A percentile compares a stretch with the other conserved stretches of the same genome.
Evolutionary conservation across 2,113 vertebrate species (phyloP).

Genomic region (Glaucidium brasilianum): DNA sequence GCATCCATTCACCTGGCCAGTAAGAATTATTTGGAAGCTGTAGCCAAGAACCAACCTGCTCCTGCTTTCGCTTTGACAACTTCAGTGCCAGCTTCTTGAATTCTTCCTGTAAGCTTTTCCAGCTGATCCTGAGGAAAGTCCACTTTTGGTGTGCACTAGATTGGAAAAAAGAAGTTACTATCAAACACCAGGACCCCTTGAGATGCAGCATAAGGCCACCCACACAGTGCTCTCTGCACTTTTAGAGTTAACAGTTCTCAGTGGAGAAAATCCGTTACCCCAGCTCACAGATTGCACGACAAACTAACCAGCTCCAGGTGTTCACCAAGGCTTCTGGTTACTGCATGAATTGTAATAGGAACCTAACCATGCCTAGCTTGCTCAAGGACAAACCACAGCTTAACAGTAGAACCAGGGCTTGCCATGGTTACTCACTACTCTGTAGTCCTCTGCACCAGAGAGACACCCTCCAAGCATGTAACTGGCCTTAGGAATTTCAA

Average conservation of each 20-base stretch:
- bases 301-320: neutral
- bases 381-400: neutral
- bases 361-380: neutral
- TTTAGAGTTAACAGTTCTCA: neutral
- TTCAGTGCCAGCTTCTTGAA: constrained; percentile 97
- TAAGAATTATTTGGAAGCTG: neutral
- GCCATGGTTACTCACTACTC: neutral
- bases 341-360: neutral
- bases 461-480: neutral
- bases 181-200: neutral
- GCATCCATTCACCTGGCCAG: neutral
- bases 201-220: neutral
- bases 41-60: constrained; percentile 71
- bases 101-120: constrained; percentile 80
- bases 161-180: neutral
- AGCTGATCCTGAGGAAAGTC: constrained; percentile 92
- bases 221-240: rapidly evolving
- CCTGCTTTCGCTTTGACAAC: constrained; percentile 98
- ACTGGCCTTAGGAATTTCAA: neutral
- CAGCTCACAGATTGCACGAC: neutral
- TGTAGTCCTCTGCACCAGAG: neutral
- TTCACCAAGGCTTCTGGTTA: neutral
- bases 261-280: neutral
- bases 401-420: neutral
- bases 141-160: constrained; percentile 91